Evolutionary conservation across 2,888 invertebrate genomes (phyloP), one percentile per base, ranked within the genome.

Genomic region (Pheosia tremula): DNA sequence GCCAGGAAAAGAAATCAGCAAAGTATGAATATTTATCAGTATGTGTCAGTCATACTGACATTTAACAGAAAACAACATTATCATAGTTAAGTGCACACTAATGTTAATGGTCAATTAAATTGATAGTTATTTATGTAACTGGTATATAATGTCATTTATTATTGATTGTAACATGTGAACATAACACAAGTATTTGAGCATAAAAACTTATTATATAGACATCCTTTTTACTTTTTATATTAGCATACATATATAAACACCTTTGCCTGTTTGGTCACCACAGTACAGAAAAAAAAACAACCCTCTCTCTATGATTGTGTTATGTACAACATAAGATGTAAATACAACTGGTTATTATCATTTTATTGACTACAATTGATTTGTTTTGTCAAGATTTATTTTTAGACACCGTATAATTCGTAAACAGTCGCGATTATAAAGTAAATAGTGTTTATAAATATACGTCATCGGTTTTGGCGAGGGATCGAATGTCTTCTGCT

Each of bases 401-500:
- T 70, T 63, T 68, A 72, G 66, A 53, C 49, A 59, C 56, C 45
- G 36, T 59, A 60, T 58, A 61, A 69, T 24, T 61, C 45, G 54
- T 64, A 68, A 68, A 70, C 66, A 70, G 50, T 11, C 59, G 62
- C 59, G 63, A 68, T 65, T 66, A 60, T 43, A 58, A 52, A 49
- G 62, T 63, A 64, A 70, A 69, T 69, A 67, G 69, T 68, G 63
- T 59, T 62, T 71, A 62, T 73, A 24, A 24, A 24, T 68, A 69
- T 72, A 77, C 75, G 79, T 77, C 74, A 71, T 50, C 7, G 63
- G 61, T 67, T 63, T 58, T 66, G 52, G 60, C 62, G 54, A 56
- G 56, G 66, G 61, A 67, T 77, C 65, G 36, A 52, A 65, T 69
- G 65, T 62, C 78, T 71, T 70, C 68, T 68, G 74, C 77, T 58